Percentiles rank a stretch among this genome's conserved stretches.
Conservation (phyloP, 2,797 vertebrate species). For the Silurus aristotelis region DNA sequence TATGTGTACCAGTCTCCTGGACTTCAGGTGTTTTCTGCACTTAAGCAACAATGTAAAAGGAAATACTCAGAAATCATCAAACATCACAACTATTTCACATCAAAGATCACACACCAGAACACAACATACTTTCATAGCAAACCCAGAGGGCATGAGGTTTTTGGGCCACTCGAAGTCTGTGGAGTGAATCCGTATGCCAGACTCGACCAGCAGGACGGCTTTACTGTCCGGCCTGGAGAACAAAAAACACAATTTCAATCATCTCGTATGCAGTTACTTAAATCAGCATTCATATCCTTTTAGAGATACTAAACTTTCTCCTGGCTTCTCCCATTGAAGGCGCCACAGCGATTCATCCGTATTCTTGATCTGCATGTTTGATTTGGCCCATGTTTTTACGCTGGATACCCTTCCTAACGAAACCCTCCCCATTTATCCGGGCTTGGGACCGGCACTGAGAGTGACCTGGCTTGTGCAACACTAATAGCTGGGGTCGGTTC, state of each 20-base stretch:
- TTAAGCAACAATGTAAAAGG: conserved; percentile 59
- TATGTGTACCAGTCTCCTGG: conserved; percentile 83
- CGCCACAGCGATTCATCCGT: too few relatives aligned
- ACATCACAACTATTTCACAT: not conserved
- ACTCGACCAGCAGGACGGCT: conserved; percentile 89
- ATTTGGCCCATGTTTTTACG: too few relatives aligned
- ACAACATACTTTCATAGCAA: conserved; percentile 91
- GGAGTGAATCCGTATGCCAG: conserved; percentile 90
- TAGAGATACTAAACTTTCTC: too few relatives aligned
- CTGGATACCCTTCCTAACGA: too few relatives aligned
- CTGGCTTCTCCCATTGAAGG: too few relatives aligned
- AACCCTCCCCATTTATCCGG: too few relatives aligned
- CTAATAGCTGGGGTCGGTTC: too few relatives aligned
- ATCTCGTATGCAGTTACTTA: not conserved
- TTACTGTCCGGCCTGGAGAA: conserved; percentile 87
- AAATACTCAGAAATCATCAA: not conserved
- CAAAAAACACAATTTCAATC: not conserved
- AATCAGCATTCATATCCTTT: too few relatives aligned
- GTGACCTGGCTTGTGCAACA: too few relatives aligned
- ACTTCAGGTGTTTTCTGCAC: conserved; percentile 94
- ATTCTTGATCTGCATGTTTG: too few relatives aligned
- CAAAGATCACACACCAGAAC: not conserved
- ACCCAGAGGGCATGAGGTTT: conserved; percentile 95
- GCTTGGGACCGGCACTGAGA: too few relatives aligned
- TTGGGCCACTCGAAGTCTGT: conserved; percentile 99